A percentile compares a stretch with the other conserved stretches of the same genome.
These are phyloP conservation scores for Riptortus pedestris DNA, from an alignment of 1,140 invertebrate genomes.

Conservation along the genomic window DNA sequence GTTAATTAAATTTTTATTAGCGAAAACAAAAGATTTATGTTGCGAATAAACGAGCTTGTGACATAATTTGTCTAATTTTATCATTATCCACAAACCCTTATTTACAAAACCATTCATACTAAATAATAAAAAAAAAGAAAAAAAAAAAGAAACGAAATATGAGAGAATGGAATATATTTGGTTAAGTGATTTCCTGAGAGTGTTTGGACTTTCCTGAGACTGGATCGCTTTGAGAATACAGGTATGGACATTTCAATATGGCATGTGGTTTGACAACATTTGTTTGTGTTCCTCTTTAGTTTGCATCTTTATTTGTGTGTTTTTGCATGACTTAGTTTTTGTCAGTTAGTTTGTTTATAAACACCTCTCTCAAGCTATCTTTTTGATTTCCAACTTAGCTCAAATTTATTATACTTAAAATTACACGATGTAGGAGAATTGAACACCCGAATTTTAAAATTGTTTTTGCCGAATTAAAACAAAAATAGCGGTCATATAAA, in stretches of 20 bases:
- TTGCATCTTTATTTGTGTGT: too few species aligned
- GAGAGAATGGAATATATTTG: neutral
- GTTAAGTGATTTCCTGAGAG: neutral
- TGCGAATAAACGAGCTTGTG: slow-evolving; percentile 17
- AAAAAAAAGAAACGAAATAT: neutral
- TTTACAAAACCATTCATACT: neutral
- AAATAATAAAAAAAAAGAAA: neutral
- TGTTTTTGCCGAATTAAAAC: too few species aligned
- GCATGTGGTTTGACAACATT: slow-evolving; percentile 9
- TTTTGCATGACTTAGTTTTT: too few species aligned
- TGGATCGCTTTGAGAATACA: neutral
- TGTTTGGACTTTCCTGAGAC: neutral
- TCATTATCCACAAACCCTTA: neutral
- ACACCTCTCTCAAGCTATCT: too few species aligned
- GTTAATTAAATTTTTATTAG: slow-evolving; percentile 19
- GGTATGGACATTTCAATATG: neutral
- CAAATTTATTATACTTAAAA: too few species aligned
- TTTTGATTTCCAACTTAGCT: too few species aligned
- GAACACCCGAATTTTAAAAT: too few species aligned
- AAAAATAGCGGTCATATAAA: too few species aligned
- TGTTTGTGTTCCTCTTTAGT: neutral
- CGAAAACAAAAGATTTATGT: slow-evolving; percentile 3
- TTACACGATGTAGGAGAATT: too few species aligned
- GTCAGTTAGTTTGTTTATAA: too few species aligned
- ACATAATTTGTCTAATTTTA: slow-evolving; percentile 8